phyloP scores from a whole-genome alignment of 2,797 vertebrate species.

The Hippocampus kuda region DNA sequence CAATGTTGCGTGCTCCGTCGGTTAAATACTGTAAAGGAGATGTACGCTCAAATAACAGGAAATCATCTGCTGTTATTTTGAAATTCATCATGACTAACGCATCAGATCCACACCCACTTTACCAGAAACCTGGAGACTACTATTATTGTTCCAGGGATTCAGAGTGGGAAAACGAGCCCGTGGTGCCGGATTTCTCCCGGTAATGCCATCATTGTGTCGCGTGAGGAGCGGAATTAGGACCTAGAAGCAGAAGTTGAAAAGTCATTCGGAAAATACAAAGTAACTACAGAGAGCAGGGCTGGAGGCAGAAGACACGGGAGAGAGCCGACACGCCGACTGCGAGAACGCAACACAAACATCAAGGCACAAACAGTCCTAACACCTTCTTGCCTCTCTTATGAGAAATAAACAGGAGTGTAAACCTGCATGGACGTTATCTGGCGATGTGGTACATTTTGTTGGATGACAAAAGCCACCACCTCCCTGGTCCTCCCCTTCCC shows the following conservation, averaged over 20 bases:
- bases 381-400: neutral
- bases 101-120: neutral
- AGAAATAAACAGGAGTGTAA: neutral
- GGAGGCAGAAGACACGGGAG: too few relatives aligned
- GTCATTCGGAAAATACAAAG: too few relatives aligned
- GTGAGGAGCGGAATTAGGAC: too few relatives aligned
- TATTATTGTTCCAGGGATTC: neutral
- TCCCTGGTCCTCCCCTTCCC: neutral
- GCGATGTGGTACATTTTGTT: neutral
- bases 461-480: neutral
- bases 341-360: too few relatives aligned
- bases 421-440: too few relatives aligned
- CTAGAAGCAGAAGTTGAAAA: too few relatives aligned
- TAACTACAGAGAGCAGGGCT: too few relatives aligned
- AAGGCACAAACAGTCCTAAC: too few relatives aligned
- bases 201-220: neutral
- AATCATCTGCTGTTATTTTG: neutral
- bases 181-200: neutral
- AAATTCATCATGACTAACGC: neutral
- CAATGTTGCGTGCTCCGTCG: neutral
- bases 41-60: neutral
- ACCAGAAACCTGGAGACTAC: neutral
- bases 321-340: too few relatives aligned
- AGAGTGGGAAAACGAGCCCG: neutral
- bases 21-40: neutral